Evolutionary conservation across 2,888 invertebrate genomes (phyloP), one percentile per base, ranked within the genome.

Genomic region (Periphyllus acericola): DNA sequence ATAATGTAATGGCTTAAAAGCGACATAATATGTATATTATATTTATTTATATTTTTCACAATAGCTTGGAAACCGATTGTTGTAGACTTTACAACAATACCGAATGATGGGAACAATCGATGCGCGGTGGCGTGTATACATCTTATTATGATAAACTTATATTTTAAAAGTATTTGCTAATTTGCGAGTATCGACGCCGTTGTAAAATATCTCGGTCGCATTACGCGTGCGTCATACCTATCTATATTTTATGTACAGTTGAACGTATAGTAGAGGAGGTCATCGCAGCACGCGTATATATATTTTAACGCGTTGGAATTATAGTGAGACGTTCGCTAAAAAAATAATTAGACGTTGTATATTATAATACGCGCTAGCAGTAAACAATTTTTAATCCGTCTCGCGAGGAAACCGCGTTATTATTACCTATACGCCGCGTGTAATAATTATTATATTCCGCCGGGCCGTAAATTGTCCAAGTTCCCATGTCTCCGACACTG

Each of bases 81-180:
- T 68, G 21, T 34, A n/a, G 3, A 52, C 34, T 83, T 52, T 34
- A 46, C 72, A 52, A 71, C 52, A 34, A 82, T 52, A 17, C 34
- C 34, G 52, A 52, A 21, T n/a, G n/a, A 36, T 46, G 14, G 68
- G 68, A 68, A 60, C 36, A 60, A 36, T 80, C 29, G 66, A 66
- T 29, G 66, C 66, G 29, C 66, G 29, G 17, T 60, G 60, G 60
- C 25, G 25, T 60, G 25, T 60, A 25, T 3, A 66, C n/a, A n/a
- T n/a, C n/a, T n/a, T 66, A n/a, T 66, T 9, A 60, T 25, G 25
- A 5, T 3, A 11, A 66, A 66, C n/a, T 14, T 0, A 46, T 66
- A 60, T 25, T 60, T 25, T 60, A 60, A 40, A n/a, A 71, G 32
- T 32, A 82, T 82, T 80, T 80, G 21, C 25, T 34, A n/a, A 60